Conservation (phyloP, 1,140 invertebrate genomes). For the Drosophila fuyamai region DNA sequence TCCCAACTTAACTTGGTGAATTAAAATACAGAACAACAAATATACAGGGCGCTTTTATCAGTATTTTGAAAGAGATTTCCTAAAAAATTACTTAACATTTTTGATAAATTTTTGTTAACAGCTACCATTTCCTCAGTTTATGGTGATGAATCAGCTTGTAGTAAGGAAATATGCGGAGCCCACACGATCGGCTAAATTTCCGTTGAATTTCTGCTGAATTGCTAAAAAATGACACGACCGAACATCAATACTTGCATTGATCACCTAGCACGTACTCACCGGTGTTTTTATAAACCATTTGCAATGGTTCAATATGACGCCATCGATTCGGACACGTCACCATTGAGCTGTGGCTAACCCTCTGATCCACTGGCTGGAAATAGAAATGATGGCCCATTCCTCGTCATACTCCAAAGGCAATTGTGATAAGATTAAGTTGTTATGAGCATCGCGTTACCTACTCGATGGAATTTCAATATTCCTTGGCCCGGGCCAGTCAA, state of each 20-base stretch:
- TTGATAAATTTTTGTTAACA: slow-evolving; percentile 28
- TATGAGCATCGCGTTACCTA: slow-evolving; percentile 18
- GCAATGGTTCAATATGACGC: slow-evolving; percentile 52
- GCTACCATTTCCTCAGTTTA: slow-evolving; percentile 50
- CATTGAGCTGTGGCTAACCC: slow-evolving; percentile 41
- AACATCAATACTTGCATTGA: slow-evolving; percentile 28
- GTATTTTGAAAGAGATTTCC: not conserved
- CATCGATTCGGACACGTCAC: slow-evolving; percentile 58
- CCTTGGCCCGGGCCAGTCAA: slow-evolving; percentile 41
- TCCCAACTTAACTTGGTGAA: slow-evolving; percentile 9
- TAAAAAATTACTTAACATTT: slow-evolving; percentile 3
- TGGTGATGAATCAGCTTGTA: slow-evolving; percentile 48
- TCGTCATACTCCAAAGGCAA: slow-evolving; percentile 25
- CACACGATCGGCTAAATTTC: slow-evolving; percentile 52
- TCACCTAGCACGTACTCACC: slow-evolving; percentile 66
- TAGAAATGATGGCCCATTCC: slow-evolving; percentile 59
- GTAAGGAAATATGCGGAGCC: slow-evolving; percentile 17
- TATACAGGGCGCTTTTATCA: not conserved
- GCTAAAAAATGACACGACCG: slow-evolving; percentile 30
- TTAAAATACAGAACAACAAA: not conserved
- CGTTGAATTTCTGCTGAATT: slow-evolving; percentile 58
- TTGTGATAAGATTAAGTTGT: slow-evolving; percentile 72
- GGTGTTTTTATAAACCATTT: slow-evolving; percentile 38
- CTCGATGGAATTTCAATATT: slow-evolving; percentile 10
- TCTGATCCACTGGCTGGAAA: slow-evolving; percentile 44